Evolutionary conservation across 2,797 vertebrate species (phyloP).

Genomic region (Octomys mimax): DNA sequence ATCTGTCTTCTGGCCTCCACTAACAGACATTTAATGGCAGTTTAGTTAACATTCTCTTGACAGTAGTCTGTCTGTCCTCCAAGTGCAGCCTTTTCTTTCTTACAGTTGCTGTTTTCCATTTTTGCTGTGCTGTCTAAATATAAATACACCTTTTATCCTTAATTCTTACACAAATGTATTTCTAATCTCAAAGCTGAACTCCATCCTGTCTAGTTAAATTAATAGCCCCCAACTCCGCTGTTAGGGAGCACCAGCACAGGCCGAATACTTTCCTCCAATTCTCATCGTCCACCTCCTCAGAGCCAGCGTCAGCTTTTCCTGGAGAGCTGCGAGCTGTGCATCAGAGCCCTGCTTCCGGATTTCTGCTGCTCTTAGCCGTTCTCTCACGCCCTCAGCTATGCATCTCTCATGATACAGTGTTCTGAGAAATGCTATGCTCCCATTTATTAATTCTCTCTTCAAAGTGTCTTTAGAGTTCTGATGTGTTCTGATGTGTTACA

Average conservation of each 20-base stretch:
- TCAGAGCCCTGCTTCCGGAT: not conserved
- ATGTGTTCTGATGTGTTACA: not conserved
- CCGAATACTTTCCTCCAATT: not conserved
- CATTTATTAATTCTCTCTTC: conserved; percentile 7
- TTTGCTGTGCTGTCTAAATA: conserved; percentile 37
- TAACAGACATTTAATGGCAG: not conserved
- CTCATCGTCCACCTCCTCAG: not conserved
- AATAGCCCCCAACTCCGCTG: not conserved
- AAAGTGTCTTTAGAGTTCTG: not conserved
- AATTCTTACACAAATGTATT: not conserved
- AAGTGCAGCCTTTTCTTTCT: conserved; percentile 6
- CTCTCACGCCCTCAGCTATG: not conserved
- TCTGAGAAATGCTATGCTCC: not conserved
- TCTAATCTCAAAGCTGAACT: conserved; percentile 31
- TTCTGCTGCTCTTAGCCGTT: not conserved
- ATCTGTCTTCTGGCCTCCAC: not conserved
- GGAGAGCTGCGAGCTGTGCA: not conserved
- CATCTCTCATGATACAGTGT: not conserved
- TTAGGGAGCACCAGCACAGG: not conserved
- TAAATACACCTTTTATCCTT: not conserved
- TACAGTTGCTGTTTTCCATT: conserved; percentile 22
- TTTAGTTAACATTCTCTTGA: not conserved
- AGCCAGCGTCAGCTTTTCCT: not conserved
- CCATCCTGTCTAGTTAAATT: not conserved
- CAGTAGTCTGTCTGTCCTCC: not conserved